These are phyloP conservation scores for Cyclina sinensis DNA, from an alignment of 1,140 invertebrate genomes.

Conservation along the genomic window DNA sequence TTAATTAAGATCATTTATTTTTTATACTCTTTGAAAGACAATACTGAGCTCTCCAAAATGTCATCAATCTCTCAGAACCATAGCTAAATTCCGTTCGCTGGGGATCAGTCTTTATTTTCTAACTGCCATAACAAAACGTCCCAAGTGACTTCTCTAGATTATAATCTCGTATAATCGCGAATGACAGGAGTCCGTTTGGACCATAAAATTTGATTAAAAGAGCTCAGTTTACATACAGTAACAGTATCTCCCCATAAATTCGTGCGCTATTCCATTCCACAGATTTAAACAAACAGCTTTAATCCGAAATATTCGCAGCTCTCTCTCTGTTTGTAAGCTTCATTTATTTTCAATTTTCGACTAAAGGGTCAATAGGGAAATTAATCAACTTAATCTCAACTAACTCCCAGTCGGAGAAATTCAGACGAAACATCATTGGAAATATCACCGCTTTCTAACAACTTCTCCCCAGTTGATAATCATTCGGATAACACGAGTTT, in stretches of 20 bases:
- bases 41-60: background rate
- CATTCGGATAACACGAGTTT: constrained; percentile 22
- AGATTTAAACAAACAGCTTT: constrained; percentile 56
- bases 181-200: constrained; percentile 51
- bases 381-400: constrained; percentile 62
- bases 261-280: constrained; percentile 8
- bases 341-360: constrained; percentile 68
- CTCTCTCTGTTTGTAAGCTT: constrained; percentile 29
- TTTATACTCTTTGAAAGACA: constrained; percentile 20
- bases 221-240: constrained; percentile 59
- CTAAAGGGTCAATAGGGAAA: constrained; percentile 68
- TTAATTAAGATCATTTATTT: constrained; percentile 33
- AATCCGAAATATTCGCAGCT: constrained; percentile 37
- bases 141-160: constrained; percentile 11
- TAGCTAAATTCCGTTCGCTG: background rate
- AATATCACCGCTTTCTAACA: constrained; percentile 35
- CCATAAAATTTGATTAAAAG: constrained; percentile 67
- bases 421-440: constrained; percentile 43
- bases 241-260: constrained; percentile 36
- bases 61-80: constrained; percentile 1
- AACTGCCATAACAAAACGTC: constrained; percentile 17
- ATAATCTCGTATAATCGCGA: constrained; percentile 39
- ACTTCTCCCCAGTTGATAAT: constrained; percentile 47
- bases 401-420: background rate
- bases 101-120: constrained; percentile 37